These are phyloP conservation scores for Aspiorhynchus laticeps DNA, from an alignment of 2,113 vertebrate species.

Conservation along the genomic window DNA sequence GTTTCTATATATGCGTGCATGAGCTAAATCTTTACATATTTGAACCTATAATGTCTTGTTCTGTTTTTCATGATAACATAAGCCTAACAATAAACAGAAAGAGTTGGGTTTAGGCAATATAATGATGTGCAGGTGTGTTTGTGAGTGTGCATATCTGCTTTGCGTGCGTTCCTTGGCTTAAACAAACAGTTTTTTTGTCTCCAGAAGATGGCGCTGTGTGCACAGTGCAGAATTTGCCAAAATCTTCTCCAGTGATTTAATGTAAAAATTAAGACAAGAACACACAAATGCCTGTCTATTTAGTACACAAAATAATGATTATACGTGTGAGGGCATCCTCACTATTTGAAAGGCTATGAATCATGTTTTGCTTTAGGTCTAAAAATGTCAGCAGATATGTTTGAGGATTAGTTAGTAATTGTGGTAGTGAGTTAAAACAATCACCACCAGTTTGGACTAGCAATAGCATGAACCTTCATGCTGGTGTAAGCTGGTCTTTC, in stretches of 20 bases:
- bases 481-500: not conserved
- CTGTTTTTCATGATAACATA: not conserved
- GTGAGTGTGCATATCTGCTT: not conserved
- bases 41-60: not conserved
- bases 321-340: not conserved
- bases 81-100: not conserved
- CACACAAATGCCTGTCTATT: not conserved
- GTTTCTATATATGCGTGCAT: not conserved
- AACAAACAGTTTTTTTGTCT: not conserved
- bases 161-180: not conserved
- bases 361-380: not conserved
- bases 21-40: not conserved
- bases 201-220: slow-evolving; percentile 47
- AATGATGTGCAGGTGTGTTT: not conserved
- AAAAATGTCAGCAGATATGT: not conserved
- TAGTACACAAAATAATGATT: not conserved
- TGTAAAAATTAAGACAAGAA: not conserved
- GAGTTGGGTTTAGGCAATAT: not conserved
- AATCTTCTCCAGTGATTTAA: not conserved
- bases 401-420: not conserved
- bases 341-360: not conserved
- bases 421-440: not conserved
- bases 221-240: slow-evolving; percentile 29
- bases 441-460: not conserved
- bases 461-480: not conserved